phyloP scores from a whole-genome alignment of 2,797 vertebrate genomes.

The Myotis planiceps region DNA sequence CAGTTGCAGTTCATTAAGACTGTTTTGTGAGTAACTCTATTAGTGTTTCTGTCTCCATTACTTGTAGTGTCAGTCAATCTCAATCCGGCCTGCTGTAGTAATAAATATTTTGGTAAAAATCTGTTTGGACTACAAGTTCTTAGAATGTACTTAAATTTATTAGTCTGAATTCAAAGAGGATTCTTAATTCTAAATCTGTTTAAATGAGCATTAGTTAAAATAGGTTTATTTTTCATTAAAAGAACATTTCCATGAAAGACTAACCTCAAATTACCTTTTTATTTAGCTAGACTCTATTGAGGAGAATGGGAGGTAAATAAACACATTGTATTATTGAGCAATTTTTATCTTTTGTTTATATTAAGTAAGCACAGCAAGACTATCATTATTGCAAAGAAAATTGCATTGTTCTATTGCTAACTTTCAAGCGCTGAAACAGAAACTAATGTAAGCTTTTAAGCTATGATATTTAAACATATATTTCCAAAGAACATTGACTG shows the following conservation, averaged over 20 bases:
- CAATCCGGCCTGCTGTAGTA: neutral
- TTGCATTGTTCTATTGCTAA: constrained; percentile 71
- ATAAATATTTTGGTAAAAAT: constrained; percentile 52
- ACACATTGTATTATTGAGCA: constrained; percentile 73
- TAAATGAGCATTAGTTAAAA: constrained; percentile 68
- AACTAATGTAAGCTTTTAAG: constrained; percentile 58
- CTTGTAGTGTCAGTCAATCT: neutral
- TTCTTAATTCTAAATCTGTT: constrained; percentile 73
- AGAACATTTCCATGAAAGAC: constrained; percentile 68
- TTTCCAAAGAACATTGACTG: constrained; percentile 51
- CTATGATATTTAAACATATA: constrained; percentile 33
- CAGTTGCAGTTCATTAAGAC: constrained; percentile 65
- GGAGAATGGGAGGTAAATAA: constrained; percentile 74
- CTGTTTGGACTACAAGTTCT: constrained; percentile 47
- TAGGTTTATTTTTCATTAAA: constrained; percentile 71
- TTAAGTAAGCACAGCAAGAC: constrained; percentile 72
- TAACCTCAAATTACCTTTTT: constrained; percentile 71
- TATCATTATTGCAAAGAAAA: constrained; percentile 77
- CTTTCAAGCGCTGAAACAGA: constrained; percentile 61
- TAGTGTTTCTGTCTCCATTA: constrained; percentile 24
- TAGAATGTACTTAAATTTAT: constrained; percentile 47
- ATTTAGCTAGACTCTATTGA: constrained; percentile 68
- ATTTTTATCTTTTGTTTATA: constrained; percentile 83
- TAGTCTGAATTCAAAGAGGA: constrained; percentile 59
- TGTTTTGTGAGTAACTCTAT: constrained; percentile 54